Evolutionary conservation across 2,888 invertebrate species (phyloP), one percentile per base, ranked within the genome.

Genomic region (Trissonchulus latispiculum): DNA sequence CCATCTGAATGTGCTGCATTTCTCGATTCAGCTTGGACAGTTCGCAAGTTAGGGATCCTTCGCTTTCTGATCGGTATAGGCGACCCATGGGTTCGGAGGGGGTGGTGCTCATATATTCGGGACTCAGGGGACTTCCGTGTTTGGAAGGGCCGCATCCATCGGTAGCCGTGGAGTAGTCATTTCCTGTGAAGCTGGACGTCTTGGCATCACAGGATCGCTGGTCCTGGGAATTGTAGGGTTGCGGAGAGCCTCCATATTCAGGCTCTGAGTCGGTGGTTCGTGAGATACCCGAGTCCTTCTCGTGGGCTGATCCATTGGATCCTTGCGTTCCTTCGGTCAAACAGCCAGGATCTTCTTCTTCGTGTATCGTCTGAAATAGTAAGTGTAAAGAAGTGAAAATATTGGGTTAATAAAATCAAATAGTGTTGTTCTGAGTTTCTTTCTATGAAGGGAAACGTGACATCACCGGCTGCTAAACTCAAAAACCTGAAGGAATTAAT

Each of bases 1-100:
- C 85, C 75, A 87, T 78, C 76, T 87, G 87, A 75, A 89, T 87
- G 74, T 85, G 86, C 78, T 87, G 87, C 86, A 89, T 88, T 78
- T 88, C 87, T 75, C 85, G 83, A 78, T 87, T 86, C 70, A 88
- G 82, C 77, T 86, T 83, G 33, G 86, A 85, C 75, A 88, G 84
- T 81, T 88, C 88, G 1, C 70, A 31, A 61, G 77, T 75, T 23
- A 78, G 64, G 36, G 36, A 66, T 28, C 59, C 72, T 32, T 73
- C 73, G 3, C 72, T 69, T 18, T 74, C 74, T 3, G 69, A 68
- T 28, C 69, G 69, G 36, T 68, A 68, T 23, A 68, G 69, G 3
- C 69, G 69, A 15, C 31, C 69, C 28, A 36, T n/a, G n/a, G 69
- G 36, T 33, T 68, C 69, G 2, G 69, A 68, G 15, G 69, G 69